Evolutionary conservation across 2,888 invertebrate species (phyloP), one percentile per base, ranked within the genome.

Genomic region (Eurytoma californica): DNA sequence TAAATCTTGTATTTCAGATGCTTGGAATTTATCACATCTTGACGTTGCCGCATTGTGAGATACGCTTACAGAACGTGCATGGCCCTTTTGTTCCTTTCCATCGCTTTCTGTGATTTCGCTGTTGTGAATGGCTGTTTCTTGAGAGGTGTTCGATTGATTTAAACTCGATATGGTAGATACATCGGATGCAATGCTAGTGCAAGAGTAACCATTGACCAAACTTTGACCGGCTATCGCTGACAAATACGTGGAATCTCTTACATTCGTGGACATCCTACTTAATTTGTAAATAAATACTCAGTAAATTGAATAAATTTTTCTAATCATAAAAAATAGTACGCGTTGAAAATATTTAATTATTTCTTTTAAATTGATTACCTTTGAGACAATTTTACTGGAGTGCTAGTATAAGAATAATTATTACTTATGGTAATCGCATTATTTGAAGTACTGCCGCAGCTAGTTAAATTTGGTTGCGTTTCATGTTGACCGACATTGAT

Each of bases 1-100:
- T 82, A 98, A 93, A 90, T 98, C 98, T 87, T 95, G 95, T 81
- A 96, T 95, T 91, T 98, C 98, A 58, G 93, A 92, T 0, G 94
- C 91, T 80, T 94, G 94, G 65, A 96, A 91, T 89, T 95, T 95
- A 88, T 96, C 95, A 87, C 93, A 94, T 72, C 95, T 91, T 30
- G 91, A 88, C 18, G 91, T 89, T 0, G 72, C n/a, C 18, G 72
- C 57, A 20, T 30, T 18, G 82, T 92, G 92, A 3, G 93, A 92
- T 0, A 93, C 91, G 85, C 93, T 93, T 16, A 93, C 88, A 7
- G 93, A 93, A 73, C 93, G 91, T 83, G 92, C 92, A 86, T 93
- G 92, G 39, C 82, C 82, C 7, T 83, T 81, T 2, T 90, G 89
- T 68, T 92, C 91, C 9, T 92, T 89, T 30, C 92, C 89, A 24